Conservation (phyloP, 1,140 invertebrate genomes). For the Varroa destructor region DNA sequence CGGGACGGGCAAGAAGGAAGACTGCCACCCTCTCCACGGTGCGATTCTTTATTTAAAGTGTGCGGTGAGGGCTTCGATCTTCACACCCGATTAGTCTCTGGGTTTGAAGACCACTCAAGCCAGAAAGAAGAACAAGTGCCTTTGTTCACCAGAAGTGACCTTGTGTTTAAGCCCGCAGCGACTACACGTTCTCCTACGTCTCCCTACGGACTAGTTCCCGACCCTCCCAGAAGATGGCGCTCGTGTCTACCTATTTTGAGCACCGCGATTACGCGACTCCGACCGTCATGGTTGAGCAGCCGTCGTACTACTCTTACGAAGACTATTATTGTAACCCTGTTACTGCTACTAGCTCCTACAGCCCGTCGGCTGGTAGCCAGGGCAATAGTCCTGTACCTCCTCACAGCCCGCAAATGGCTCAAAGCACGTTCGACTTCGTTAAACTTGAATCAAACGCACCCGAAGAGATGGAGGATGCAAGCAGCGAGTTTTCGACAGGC, state of each 20-base stretch:
- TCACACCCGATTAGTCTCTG: no score
- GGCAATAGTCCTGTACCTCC: neutral
- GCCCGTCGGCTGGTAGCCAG: neutral
- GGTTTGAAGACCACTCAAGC: no score
- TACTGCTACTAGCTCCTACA: neutral
- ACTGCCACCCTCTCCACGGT: no score
- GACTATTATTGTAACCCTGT: neutral
- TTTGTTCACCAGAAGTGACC: no score
- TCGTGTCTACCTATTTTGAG: conserved; percentile 21
- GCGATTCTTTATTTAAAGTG: no score
- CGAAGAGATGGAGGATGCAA: conserved; percentile 18
- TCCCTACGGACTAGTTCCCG: no score
- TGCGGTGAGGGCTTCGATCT: no score
- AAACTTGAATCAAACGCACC: neutral
- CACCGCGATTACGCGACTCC: conserved; percentile 25
- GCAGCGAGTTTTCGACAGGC: conserved; percentile 23
- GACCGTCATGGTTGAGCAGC: neutral
- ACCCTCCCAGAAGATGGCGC: conserved; percentile 13
- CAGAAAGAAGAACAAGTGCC: no score
- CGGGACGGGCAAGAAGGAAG: no score
- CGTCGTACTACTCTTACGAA: neutral
- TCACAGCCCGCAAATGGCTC: neutral
- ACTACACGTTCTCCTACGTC: no score
- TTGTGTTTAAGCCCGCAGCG: no score
- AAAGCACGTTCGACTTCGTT: conserved; percentile 1